These are phyloP conservation scores for Drosophila quinaria DNA, from an alignment of 2,888 invertebrate genomes.

Conservation along the genomic window DNA sequence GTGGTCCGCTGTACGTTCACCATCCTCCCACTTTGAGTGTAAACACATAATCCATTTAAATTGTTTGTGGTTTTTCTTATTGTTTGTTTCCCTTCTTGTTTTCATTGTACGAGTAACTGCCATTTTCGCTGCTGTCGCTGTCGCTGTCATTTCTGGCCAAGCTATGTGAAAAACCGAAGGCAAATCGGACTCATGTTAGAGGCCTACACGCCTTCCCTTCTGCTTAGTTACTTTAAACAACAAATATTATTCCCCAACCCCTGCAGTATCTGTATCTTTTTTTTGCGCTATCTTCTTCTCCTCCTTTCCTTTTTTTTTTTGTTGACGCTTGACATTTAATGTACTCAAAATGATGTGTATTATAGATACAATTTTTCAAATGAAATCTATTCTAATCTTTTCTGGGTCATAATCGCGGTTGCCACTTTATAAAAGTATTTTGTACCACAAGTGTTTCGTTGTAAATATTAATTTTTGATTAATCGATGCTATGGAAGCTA, in stretches of 20 bases:
- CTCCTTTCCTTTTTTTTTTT: slow-evolving; percentile 6
- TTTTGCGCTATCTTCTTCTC: slow-evolving; percentile 1
- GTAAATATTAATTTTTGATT: no score
- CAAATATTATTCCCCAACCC: slow-evolving; percentile 33
- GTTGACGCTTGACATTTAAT: slow-evolving; percentile 43
- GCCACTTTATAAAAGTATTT: not conserved
- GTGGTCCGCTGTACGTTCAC: slow-evolving; percentile 12
- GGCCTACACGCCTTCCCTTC: slow-evolving; percentile 43
- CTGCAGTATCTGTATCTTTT: slow-evolving; percentile 3
- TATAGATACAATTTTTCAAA: slow-evolving; percentile 10
- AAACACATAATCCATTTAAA: slow-evolving; percentile 80
- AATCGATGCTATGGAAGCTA: no score
- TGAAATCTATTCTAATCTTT: not conserved
- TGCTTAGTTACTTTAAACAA: slow-evolving; percentile 35
- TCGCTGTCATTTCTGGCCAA: slow-evolving; percentile 56
- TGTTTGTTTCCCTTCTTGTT: slow-evolving; percentile 73
- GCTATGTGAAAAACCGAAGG: slow-evolving; percentile 48
- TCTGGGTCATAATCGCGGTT: slow-evolving; percentile 1
- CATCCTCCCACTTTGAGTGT: slow-evolving; percentile 64
- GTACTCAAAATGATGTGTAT: slow-evolving; percentile 33
- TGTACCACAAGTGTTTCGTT: no score
- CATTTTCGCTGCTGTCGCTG: slow-evolving; percentile 50
- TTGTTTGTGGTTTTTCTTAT: slow-evolving; percentile 80
- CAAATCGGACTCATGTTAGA: slow-evolving; percentile 63
- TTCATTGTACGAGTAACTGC: slow-evolving; percentile 52